These are phyloP conservation scores for Tipula unca DNA, from an alignment of 2,888 invertebrate species.

Conservation along the genomic window DNA sequence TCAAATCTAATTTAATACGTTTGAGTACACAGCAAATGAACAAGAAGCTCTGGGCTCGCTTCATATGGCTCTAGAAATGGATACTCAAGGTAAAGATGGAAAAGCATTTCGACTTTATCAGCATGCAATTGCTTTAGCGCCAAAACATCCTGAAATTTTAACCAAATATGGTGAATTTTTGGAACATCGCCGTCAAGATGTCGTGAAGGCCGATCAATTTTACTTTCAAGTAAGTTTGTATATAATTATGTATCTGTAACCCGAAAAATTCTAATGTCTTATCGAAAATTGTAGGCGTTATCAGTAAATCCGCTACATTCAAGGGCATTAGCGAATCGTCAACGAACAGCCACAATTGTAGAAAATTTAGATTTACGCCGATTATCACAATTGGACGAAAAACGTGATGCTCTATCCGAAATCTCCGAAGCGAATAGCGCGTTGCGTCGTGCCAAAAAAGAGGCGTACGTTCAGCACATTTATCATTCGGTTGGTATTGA, in stretches of 20 bases:
- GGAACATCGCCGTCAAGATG: slow-evolving; percentile 74
- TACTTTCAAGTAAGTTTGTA: slow-evolving; percentile 58
- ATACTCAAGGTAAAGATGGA: slow-evolving; percentile 67
- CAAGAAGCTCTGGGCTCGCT: slow-evolving; percentile 76
- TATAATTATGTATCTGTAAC: neutral
- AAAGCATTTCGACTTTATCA: slow-evolving; percentile 81
- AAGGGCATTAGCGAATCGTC: slow-evolving; percentile 68
- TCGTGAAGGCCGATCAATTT: slow-evolving; percentile 82
- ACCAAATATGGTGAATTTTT: slow-evolving; percentile 89
- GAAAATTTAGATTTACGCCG: slow-evolving; percentile 72
- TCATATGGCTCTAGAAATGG: slow-evolving; percentile 78
- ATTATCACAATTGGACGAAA: slow-evolving; percentile 59
- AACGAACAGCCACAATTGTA: slow-evolving; percentile 79
- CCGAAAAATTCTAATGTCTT: neutral
- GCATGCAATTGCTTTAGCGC: slow-evolving; percentile 86
- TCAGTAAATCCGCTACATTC: slow-evolving; percentile 74
- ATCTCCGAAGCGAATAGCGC: slow-evolving; percentile 75
- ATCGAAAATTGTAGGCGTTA: slow-evolving; percentile 51
- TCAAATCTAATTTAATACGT: neutral
- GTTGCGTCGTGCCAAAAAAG: slow-evolving; percentile 79
- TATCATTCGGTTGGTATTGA: slow-evolving; percentile 97
- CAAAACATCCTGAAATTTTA: slow-evolving; percentile 84
- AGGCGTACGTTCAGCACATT: slow-evolving; percentile 92
- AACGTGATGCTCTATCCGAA: slow-evolving; percentile 69
- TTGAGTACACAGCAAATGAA: slow-evolving; percentile 27